Percentiles rank a stretch among this genome's conserved stretches.
These are phyloP conservation scores for Cyanoramphus novaezelandiae DNA, from an alignment of 2,113 vertebrate species.

Conservation along the genomic window DNA sequence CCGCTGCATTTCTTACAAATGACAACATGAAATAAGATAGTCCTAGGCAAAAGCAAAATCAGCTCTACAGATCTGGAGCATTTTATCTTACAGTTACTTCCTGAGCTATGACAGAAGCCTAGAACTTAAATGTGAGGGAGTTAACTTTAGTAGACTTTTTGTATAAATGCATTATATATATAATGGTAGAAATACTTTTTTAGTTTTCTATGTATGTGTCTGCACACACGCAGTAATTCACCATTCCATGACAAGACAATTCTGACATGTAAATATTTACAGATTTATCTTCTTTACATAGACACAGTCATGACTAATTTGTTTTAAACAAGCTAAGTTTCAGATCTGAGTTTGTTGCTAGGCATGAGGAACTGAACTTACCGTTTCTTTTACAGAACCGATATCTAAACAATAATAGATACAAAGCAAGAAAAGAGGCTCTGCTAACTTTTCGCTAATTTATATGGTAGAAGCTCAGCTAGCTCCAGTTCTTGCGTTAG, in stretches of 20 bases:
- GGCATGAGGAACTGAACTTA: neutral
- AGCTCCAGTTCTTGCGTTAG: neutral
- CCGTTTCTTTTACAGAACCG: neutral
- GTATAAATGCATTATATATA: neutral
- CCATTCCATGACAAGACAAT: neutral
- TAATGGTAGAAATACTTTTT: neutral
- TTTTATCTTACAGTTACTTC: neutral
- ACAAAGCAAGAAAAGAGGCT: neutral
- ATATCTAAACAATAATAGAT: neutral
- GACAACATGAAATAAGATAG: neutral
- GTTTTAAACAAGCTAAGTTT: neutral
- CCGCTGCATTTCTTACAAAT: neutral
- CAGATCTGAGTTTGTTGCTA: neutral
- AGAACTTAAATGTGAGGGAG: neutral
- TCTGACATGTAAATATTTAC: neutral
- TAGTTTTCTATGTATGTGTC: accelerated
- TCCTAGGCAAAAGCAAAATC: neutral
- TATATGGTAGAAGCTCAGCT: neutral
- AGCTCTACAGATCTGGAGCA: neutral
- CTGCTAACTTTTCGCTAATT: neutral
- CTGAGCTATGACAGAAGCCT: neutral
- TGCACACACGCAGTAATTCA: neutral
- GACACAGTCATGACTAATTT: neutral
- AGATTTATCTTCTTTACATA: neutral
- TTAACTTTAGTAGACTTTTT: neutral